These are phyloP conservation scores for Atta cephalotes DNA, from an alignment of 1,140 invertebrate species.

Conservation along the genomic window DNA sequence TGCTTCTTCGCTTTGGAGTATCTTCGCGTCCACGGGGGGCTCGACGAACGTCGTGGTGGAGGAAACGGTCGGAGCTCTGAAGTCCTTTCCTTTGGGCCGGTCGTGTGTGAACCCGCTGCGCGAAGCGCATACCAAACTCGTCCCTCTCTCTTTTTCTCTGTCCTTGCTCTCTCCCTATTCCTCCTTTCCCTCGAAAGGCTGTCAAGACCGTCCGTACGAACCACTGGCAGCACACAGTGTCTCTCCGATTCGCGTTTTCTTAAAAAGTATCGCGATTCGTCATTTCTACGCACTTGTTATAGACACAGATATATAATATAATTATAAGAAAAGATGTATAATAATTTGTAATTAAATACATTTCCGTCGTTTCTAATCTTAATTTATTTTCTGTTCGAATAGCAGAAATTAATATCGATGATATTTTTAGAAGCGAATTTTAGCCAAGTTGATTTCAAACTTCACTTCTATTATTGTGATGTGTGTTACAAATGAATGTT, in stretches of 20 bases:
- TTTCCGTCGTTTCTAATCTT: background rate
- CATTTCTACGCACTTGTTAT: background rate
- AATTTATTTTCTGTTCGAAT: background rate
- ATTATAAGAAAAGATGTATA: background rate
- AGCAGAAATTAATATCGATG: background rate
- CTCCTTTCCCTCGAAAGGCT: conserved; percentile 43
- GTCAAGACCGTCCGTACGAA: conserved; percentile 65
- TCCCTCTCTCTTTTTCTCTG: conserved; percentile 42
- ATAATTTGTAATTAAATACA: background rate
- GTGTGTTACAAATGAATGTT: background rate
- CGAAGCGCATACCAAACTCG: conserved; percentile 83
- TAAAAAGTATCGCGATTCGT: background rate
- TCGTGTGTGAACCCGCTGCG: conserved; percentile 83
- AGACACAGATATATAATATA: background rate
- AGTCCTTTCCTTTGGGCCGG: conserved; percentile 61
- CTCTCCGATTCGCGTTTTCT: conserved; percentile 67
- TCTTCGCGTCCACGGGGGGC: conserved; percentile 41
- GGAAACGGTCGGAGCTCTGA: conserved; percentile 18
- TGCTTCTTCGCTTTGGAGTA: conserved; percentile 63
- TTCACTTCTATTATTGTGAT: background rate
- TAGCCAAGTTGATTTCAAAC: background rate
- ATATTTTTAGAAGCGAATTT: background rate
- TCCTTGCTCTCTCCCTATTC: conserved; percentile 31
- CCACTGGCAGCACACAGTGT: conserved; percentile 53
- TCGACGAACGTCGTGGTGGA: conserved; percentile 5